Conservation (phyloP, 2,888 invertebrate species). For the Linnaemya tessellans region DNA sequence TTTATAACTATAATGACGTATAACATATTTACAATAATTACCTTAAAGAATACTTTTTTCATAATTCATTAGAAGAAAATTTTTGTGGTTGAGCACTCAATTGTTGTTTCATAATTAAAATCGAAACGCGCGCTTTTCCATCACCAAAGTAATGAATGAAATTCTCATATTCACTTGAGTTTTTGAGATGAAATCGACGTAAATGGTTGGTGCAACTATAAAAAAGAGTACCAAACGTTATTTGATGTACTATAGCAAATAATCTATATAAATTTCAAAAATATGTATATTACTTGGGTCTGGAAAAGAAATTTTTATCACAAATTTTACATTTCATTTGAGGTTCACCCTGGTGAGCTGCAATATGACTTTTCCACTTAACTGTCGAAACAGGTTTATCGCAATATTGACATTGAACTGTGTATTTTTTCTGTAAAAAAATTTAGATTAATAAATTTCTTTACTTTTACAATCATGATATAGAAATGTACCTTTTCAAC, state of each 20-base stretch:
- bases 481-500: slow-evolving; percentile 12
- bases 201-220: slow-evolving; percentile 8
- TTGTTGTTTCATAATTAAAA: slow-evolving; percentile 40
- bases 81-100: background rate
- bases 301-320: slow-evolving; percentile 51
- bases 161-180: background rate
- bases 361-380: slow-evolving; percentile 48
- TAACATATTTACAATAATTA: no score
- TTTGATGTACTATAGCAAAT: background rate
- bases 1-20: no score
- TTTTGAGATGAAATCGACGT: slow-evolving; percentile 9
- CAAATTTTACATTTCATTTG: slow-evolving; percentile 54
- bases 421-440: slow-evolving; percentile 26
- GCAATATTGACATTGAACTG: slow-evolving; percentile 56
- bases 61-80: no score
- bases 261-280: background rate
- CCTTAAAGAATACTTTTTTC: no score
- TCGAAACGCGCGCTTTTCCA: background rate
- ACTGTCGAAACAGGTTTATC: slow-evolving; percentile 8
- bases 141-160: slow-evolving; percentile 35
- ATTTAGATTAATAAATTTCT: background rate
- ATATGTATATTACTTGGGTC: slow-evolving; percentile 43
- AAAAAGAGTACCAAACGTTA: background rate
- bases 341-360: slow-evolving; percentile 49
- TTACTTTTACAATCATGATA: background rate